phyloP scores from a whole-genome alignment of 1,140 invertebrate genomes.

The Papilio dardanus region DNA sequence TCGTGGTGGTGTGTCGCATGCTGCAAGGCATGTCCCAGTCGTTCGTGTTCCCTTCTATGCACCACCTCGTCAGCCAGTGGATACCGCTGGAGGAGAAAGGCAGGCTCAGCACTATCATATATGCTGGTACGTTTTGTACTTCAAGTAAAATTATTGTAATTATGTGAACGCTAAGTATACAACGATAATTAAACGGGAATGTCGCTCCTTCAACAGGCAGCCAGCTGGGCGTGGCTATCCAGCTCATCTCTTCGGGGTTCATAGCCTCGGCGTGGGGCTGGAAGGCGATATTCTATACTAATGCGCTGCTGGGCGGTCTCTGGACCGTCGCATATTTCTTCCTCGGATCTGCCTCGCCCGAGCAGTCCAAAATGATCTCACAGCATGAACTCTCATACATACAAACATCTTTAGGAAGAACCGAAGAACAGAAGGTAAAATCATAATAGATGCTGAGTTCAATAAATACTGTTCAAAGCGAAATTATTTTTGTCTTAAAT shows the following conservation, averaged over 20 bases:
- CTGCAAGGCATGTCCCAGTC: constrained; percentile 89
- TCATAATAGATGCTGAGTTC: neutral
- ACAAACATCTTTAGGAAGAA: constrained; percentile 70
- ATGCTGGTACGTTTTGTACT: constrained; percentile 50
- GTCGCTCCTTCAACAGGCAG: constrained; percentile 44
- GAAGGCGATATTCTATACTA: constrained; percentile 88
- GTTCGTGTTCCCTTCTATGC: constrained; percentile 87
- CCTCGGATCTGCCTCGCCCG: constrained; percentile 85
- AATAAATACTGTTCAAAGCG: neutral
- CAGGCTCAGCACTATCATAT: constrained; percentile 62
- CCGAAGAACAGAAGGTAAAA: constrained; percentile 62
- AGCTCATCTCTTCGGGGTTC: constrained; percentile 64
- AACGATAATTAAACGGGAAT: neutral
- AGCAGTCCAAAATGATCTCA: constrained; percentile 81
- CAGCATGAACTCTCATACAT: constrained; percentile 83
- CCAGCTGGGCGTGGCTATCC: constrained; percentile 60
- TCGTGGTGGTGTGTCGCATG: constrained; percentile 84
- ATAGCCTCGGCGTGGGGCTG: constrained; percentile 83
- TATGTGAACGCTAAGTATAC: neutral
- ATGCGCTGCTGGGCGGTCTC: constrained; percentile 83
- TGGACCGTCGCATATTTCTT: constrained; percentile 84
- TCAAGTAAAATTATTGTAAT: neutral
- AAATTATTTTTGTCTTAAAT: neutral
- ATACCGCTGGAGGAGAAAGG: constrained; percentile 79
- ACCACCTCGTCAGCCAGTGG: constrained; percentile 91